phyloP scores from a whole-genome alignment of 1,140 invertebrate species.

The Pseudomyrmex sp. region DNA sequence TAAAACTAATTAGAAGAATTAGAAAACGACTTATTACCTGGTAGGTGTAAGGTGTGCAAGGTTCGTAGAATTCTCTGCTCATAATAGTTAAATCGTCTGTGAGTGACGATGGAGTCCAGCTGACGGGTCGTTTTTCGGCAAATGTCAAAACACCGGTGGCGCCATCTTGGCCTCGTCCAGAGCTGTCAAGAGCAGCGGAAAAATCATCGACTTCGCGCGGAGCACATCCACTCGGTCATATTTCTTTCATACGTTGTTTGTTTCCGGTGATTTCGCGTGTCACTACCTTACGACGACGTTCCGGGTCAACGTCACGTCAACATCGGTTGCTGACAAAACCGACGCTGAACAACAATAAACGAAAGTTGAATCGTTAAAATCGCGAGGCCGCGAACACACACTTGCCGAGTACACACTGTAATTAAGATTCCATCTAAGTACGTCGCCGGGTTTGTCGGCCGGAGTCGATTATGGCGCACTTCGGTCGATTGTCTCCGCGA shows the following conservation, averaged over 20 bases:
- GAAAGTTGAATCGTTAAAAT: background rate
- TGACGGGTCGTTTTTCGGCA: constrained; percentile 72
- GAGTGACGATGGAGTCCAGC: constrained; percentile 74
- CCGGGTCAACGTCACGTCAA: constrained; percentile 24
- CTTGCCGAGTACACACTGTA: constrained; percentile 32
- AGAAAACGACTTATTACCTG: constrained; percentile 74
- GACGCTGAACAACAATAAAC: background rate
- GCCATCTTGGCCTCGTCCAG: constrained; percentile 78
- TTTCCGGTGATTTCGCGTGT: background rate
- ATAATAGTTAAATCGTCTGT: constrained; percentile 75
- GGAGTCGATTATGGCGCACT: constrained; percentile 49
- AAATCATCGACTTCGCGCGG: constrained; percentile 68
- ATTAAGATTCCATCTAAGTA: constrained; percentile 16
- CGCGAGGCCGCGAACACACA: constrained; percentile 27
- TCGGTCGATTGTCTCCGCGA: constrained; percentile 17
- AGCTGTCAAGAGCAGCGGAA: constrained; percentile 78
- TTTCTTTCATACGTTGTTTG: no score
- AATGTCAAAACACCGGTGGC: constrained; percentile 82
- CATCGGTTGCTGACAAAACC: background rate
- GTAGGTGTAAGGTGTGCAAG: constrained; percentile 82
- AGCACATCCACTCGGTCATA: constrained; percentile 41
- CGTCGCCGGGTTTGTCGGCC: constrained; percentile 47
- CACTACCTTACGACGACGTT: no score
- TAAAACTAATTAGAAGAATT: background rate
- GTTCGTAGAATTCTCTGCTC: constrained; percentile 83